Conservation (phyloP, 64 coral and sea anemone genomes). For the Stichodactyla mertensii region DNA sequence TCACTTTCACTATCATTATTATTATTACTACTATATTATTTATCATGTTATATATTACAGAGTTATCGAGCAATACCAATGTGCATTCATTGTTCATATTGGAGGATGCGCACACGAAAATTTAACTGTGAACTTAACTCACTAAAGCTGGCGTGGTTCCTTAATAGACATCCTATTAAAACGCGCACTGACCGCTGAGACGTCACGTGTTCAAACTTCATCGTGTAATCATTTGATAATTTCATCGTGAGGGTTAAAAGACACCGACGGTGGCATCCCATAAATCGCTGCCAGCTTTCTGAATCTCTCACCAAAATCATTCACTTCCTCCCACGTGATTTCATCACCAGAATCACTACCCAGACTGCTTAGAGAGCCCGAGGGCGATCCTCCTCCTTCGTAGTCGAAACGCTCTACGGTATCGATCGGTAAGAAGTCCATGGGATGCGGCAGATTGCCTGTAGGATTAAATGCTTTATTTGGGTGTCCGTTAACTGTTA, state of each 20-base stretch:
- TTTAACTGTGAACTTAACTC: too few species aligned
- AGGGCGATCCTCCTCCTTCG: constrained; percentile 82
- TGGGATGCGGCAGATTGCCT: not conserved
- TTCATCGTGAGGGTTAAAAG: constrained; percentile 66
- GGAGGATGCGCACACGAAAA: not conserved
- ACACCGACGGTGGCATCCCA: constrained; percentile 53
- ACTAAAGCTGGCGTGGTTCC: not conserved
- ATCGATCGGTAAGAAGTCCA: constrained; percentile 62
- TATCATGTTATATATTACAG: not conserved
- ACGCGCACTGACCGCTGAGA: not conserved
- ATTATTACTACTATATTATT: not conserved
- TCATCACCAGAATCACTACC: constrained; percentile 44
- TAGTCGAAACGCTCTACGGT: constrained; percentile 48
- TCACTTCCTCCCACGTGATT: constrained; percentile 50
- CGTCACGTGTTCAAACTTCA: not conserved
- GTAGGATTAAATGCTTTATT: not conserved
- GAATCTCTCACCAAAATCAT: constrained; percentile 65
- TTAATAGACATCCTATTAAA: too few species aligned
- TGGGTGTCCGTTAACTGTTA: not conserved
- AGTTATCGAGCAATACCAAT: not conserved
- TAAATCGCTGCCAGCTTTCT: constrained; percentile 71
- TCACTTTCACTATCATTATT: not conserved
- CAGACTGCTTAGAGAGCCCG: constrained; percentile 68
- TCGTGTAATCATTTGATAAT: constrained; percentile 50
- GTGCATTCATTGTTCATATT: not conserved